Conservation (phyloP, 2,888 invertebrate species). For the Xiphydria camelus region DNA sequence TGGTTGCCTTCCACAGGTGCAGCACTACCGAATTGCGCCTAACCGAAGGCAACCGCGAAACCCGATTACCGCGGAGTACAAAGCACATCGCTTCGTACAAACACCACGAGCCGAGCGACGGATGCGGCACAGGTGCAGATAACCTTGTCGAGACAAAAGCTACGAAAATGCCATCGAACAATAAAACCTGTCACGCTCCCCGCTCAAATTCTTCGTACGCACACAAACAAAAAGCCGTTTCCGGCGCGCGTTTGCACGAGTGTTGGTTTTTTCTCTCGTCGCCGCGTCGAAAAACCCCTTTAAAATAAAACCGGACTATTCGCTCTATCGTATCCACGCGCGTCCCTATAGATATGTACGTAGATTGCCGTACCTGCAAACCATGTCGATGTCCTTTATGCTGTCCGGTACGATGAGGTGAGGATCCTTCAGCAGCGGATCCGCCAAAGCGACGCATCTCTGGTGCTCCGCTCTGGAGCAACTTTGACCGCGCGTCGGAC, state of each 20-base stretch:
- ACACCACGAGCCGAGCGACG: too few relatives aligned
- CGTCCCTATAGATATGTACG: too few relatives aligned
- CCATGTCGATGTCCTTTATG: constrained; percentile 63
- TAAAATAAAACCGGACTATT: too few relatives aligned
- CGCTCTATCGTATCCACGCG: too few relatives aligned
- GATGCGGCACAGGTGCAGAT: neutral
- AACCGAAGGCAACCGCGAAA: too few relatives aligned
- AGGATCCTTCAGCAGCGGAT: constrained; percentile 65
- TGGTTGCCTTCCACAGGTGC: too few relatives aligned
- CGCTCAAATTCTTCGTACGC: neutral
- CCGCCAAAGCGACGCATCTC: constrained; percentile 63
- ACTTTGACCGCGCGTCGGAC: constrained; percentile 20
- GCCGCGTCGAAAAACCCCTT: too few relatives aligned
- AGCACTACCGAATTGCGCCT: too few relatives aligned
- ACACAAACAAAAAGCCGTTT: neutral
- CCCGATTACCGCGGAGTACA: too few relatives aligned
- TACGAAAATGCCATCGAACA: constrained; percentile 3
- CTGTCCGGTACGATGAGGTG: constrained; percentile 67
- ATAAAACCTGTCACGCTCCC: neutral
- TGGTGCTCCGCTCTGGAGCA: constrained; percentile 61
- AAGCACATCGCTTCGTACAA: too few relatives aligned
- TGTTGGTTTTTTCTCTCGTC: neutral
- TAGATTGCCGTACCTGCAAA: constrained; percentile 61
- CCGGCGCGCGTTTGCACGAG: neutral
- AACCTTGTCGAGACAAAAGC: constrained; percentile 4